A percentile compares a stretch with the other conserved stretches of the same genome.
Conservation (phyloP, 2,113 vertebrate species). For the Carassius gibelio region DNA sequence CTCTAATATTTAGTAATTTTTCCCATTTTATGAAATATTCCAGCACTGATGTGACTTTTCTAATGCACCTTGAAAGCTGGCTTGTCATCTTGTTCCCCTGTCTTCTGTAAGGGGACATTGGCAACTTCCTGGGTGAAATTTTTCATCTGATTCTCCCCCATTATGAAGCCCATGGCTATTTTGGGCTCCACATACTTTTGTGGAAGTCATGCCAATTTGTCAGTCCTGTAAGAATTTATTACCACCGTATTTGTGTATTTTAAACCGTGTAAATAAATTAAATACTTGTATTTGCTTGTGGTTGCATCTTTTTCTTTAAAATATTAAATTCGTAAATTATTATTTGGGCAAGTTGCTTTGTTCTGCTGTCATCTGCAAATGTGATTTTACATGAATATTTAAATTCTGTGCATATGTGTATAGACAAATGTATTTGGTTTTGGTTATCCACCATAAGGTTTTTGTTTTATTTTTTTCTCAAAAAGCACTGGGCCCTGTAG, state of each 20-base stretch:
- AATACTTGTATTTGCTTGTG: slow-evolving; percentile 74
- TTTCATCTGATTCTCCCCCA: slow-evolving; percentile 1
- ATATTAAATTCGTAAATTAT: too few relatives aligned
- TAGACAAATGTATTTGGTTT: background rate
- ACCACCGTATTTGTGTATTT: slow-evolving; percentile 83
- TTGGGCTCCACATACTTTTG: slow-evolving; percentile 51
- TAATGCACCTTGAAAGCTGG: slow-evolving; percentile 25
- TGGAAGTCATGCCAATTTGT: slow-evolving; percentile 71
- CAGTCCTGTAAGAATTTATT: slow-evolving; percentile 77
- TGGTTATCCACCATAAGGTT: background rate
- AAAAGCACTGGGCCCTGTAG: background rate
- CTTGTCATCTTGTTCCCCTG: slow-evolving; percentile 17
- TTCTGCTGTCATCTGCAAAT: too few relatives aligned
- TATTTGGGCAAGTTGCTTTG: background rate
- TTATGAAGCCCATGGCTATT: background rate
- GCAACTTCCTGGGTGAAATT: background rate
- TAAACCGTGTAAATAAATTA: slow-evolving; percentile 91
- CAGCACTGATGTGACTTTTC: slow-evolving; percentile 51
- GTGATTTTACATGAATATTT: too few relatives aligned
- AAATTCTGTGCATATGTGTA: too few relatives aligned
- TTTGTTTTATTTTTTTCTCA: too few relatives aligned
- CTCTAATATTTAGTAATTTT: background rate
- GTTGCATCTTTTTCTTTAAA: slow-evolving; percentile 26
- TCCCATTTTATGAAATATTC: slow-evolving; percentile 22
- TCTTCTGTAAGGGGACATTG: slow-evolving; percentile 4